A percentile compares a stretch with the other conserved stretches of the same genome.
phyloP scores from a whole-genome alignment of 2,888 invertebrate species.

The Thysanoteuthis rhombus region DNA sequence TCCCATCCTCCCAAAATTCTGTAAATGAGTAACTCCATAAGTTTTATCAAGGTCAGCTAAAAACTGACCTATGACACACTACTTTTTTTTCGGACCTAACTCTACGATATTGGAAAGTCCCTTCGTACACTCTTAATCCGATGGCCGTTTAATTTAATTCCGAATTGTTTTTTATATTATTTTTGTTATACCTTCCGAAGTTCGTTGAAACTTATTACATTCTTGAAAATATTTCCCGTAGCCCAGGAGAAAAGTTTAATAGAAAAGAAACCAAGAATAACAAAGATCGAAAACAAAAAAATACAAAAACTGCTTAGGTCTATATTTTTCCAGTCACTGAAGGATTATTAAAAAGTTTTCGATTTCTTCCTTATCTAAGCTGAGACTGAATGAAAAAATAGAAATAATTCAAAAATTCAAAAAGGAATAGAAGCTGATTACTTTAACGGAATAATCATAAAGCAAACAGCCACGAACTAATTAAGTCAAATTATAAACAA shows the following conservation, averaged over 20 bases:
- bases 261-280: neutral
- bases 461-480: neutral
- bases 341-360: neutral
- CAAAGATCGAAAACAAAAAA: neutral
- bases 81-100: too few species aligned
- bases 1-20: too few species aligned
- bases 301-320: neutral
- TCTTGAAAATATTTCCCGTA: neutral
- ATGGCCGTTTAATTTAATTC: too few species aligned
- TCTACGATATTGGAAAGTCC: too few species aligned
- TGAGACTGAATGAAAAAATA: neutral
- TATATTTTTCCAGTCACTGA: neutral
- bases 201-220: neutral
- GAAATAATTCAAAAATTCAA: neutral
- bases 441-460: constrained; percentile 12
- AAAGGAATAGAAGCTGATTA: neutral
- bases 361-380: neutral
- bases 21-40: too few species aligned
- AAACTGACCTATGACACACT: too few species aligned
- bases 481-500: neutral
- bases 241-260: neutral
- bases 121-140: too few species aligned
- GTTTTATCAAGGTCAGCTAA: too few species aligned
- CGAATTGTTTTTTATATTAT: too few species aligned
- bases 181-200: neutral